These are phyloP conservation scores for Fulica atra DNA, from an alignment of 2,113 vertebrate species.

Conservation along the genomic window DNA sequence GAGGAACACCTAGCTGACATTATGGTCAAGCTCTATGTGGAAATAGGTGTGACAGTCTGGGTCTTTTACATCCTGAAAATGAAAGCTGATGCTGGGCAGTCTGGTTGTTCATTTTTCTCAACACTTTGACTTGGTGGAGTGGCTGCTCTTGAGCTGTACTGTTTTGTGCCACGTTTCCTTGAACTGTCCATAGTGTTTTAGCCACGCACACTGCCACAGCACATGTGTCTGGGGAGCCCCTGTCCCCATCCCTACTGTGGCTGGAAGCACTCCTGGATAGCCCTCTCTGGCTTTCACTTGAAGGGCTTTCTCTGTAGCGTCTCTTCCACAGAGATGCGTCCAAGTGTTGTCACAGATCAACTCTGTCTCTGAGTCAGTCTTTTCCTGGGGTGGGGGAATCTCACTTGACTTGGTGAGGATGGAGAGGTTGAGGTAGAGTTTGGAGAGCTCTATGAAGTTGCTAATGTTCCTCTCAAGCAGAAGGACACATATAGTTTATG, in stretches of 20 bases:
- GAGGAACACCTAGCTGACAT: neutral
- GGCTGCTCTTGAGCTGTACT: neutral
- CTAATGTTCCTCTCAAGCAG: neutral
- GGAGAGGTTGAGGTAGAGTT: neutral
- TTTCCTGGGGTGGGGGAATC: neutral
- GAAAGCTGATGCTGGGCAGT: neutral
- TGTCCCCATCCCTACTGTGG: neutral
- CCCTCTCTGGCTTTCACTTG: neutral
- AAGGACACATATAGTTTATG: neutral
- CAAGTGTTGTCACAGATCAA: neutral
- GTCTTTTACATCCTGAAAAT: neutral
- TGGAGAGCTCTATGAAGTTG: neutral
- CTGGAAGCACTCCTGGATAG: neutral
- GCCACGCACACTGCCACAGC: no score
- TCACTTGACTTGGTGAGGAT: neutral
- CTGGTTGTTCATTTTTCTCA: accelerated
- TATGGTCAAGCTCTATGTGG: neutral
- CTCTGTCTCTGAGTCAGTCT: neutral
- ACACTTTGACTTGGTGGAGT: accelerated
- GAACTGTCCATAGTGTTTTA: neutral
- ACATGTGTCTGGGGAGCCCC: accelerated
- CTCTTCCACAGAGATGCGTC: neutral
- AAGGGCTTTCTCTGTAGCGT: neutral
- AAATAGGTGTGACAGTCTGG: neutral
- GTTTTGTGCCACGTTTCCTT: neutral